Percentiles rank a stretch among this genome's conserved stretches.
These are phyloP conservation scores for Pogona vitticeps DNA, from an alignment of 2,113 vertebrate genomes.

Conservation along the genomic window DNA sequence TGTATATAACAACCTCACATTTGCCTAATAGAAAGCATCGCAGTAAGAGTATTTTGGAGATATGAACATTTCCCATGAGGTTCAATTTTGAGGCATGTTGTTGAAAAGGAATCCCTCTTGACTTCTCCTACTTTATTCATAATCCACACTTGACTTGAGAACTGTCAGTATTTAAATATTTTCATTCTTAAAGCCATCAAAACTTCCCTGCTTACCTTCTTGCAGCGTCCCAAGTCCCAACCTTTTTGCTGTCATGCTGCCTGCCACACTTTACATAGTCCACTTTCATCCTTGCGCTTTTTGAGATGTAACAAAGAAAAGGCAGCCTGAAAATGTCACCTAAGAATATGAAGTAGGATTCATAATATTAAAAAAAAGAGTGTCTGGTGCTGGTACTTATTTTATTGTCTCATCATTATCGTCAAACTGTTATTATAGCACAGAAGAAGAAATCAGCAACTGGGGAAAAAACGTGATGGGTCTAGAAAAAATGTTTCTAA, in stretches of 20 bases:
- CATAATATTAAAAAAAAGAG: background rate
- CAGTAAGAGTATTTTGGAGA: background rate
- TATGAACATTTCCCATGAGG: background rate
- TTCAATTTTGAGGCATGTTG: background rate
- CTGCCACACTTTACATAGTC: background rate
- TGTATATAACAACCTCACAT: background rate
- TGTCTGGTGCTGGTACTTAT: background rate
- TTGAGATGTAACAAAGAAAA: background rate
- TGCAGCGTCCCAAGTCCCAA: background rate
- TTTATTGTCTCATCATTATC: background rate
- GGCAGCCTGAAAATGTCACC: background rate
- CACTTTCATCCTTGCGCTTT: background rate
- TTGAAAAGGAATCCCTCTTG: background rate
- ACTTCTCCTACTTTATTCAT: background rate
- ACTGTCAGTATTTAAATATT: background rate
- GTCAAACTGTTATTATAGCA: background rate
- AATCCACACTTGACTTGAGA: background rate
- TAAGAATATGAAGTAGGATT: background rate
- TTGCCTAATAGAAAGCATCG: background rate
- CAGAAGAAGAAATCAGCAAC: background rate
- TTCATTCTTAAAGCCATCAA: background rate
- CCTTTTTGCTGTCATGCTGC: background rate
- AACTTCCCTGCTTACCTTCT: background rate
- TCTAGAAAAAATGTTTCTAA: background rate
- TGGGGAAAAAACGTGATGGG: background rate